Evolutionary conservation across 1,140 invertebrate genomes (phyloP), one percentile per base, ranked within the genome.

Genomic region (Magallana gigas): DNA sequence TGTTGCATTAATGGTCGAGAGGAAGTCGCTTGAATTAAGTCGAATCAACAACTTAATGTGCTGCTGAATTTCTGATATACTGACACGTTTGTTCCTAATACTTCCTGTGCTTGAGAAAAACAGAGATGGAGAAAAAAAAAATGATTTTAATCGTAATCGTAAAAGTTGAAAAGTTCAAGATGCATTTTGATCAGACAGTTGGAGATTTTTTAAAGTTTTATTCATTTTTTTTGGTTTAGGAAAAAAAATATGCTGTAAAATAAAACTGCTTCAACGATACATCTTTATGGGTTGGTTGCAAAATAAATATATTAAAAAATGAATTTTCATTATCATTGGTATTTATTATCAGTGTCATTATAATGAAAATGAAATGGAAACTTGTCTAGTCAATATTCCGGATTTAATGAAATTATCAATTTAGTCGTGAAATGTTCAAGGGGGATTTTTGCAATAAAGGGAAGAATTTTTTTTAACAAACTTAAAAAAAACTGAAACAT

Each of bases 141-240:
- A 11, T 48, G 36, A 48, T 62, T 71, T 71, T 71, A 23, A 23
- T 23, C 23, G 3, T 71, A 71, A 71, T 71, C 68, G 68, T 71
- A 71, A 71, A 71, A 71, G 68, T 71, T 71, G 68, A 71, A 71
- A 71, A 71, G 68, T 71, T 71, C 68, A 71, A 71, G n/a, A 23
- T 71, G 18, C 68, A 71, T 71, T 71, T 29, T 71, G 18, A 29
- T 71, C 68, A 71, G n/a, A 29, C n/a, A 23, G 18, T 11, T 11
- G 23, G 68, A 71, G 68, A 71, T 9, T 23, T 71, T 8, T 11
- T 1, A 36, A 71, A 71, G 1, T 11, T 29, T 36, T 8, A 29
- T 71, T 29, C 23, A 71, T 23, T 29, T 29, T 29, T 18, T 71
- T 36, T 5, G 7, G n/a, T 8, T 29, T 71, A 62, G 5, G 23